These are phyloP conservation scores for Acrossocheilus wenchowensis DNA, from an alignment of 2,797 vertebrate genomes.

Conservation along the genomic window DNA sequence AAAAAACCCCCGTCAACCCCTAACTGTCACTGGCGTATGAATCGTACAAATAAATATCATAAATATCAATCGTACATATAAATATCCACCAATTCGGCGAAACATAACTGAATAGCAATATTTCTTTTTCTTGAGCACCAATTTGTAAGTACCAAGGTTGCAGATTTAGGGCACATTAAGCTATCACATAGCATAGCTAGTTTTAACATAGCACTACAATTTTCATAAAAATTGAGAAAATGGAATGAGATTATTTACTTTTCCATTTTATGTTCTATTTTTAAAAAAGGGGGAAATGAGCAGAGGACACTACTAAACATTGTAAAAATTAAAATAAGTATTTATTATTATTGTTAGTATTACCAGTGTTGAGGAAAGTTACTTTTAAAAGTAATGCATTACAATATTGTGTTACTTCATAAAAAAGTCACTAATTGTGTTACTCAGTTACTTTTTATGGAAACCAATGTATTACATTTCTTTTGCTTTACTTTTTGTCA, in stretches of 20 bases:
- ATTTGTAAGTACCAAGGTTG: background rate
- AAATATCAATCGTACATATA: too few species aligned
- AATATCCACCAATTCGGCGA: too few species aligned
- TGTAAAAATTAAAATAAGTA: background rate
- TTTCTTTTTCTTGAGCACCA: background rate
- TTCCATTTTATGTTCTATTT: background rate
- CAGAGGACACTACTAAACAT: background rate
- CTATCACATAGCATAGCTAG: background rate
- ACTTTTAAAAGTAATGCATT: background rate
- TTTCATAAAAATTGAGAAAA: background rate
- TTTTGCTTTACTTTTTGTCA: background rate
- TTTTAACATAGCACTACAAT: background rate
- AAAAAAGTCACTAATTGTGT: background rate
- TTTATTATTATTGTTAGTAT: too few species aligned
- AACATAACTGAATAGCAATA: background rate
- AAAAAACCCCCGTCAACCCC: too few species aligned
- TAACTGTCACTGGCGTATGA: too few species aligned
- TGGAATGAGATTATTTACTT: background rate
- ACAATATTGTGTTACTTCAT: background rate
- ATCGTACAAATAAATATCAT: too few species aligned
- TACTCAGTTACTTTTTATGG: background rate
- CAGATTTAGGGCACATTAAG: background rate
- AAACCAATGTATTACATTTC: background rate
- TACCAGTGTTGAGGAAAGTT: too few species aligned
- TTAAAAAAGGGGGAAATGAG: background rate